A percentile compares a stretch with the other conserved stretches of the same genome.
phyloP scores from a whole-genome alignment of 2,113 vertebrate genomes.

The Turdus rufiventris region DNA sequence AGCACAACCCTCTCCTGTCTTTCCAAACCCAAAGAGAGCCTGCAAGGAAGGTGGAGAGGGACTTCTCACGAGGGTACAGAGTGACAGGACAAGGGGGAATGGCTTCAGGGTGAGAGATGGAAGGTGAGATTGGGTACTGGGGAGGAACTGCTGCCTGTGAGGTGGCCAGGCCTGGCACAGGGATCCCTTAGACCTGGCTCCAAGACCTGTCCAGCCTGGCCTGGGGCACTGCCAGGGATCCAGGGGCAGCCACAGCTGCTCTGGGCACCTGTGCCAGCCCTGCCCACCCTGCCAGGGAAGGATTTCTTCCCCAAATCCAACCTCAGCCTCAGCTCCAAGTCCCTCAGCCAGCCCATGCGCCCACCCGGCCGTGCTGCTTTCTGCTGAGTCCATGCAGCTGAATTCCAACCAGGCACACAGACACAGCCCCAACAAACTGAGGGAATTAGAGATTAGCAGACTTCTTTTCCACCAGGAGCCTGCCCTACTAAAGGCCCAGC shows the following conservation, averaged over 20 bases:
- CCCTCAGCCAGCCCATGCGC: neutral
- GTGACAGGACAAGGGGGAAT: neutral
- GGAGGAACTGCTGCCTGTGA: neutral
- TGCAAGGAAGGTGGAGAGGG: neutral
- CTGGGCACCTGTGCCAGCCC: neutral
- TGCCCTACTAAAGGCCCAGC: neutral
- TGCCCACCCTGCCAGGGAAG: neutral
- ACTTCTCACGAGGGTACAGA: neutral
- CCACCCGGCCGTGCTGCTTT: neutral
- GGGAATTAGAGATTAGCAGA: neutral
- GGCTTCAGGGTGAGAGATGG: neutral
- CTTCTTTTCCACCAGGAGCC: neutral
- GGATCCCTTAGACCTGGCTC: neutral
- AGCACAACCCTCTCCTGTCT: neutral
- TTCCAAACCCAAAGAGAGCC: neutral
- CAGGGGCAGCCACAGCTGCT: neutral
- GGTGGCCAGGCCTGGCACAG: neutral
- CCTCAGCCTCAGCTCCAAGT: neutral
- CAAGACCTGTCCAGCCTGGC: accelerated
- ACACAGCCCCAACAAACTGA: neutral
- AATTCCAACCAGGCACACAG: neutral
- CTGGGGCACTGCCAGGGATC: neutral
- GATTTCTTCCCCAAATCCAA: neutral
- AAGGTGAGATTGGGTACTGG: neutral
- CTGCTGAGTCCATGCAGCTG: neutral